Evolutionary conservation across 2,888 invertebrate species (phyloP).

Genomic region (Patella pellucida): DNA sequence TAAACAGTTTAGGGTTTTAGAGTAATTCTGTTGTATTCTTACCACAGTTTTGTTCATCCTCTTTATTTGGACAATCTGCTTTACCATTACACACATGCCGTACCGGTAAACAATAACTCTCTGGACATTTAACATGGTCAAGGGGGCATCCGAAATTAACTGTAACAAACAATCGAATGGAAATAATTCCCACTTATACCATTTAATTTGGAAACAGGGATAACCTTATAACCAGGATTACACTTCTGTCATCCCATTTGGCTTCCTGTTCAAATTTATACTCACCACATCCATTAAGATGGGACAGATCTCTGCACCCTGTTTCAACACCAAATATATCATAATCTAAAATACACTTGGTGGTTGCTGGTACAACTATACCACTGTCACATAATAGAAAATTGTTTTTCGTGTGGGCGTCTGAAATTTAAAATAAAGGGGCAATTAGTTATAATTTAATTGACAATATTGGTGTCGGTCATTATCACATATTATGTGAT

Average conservation of each 20-base stretch:
- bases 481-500: no score
- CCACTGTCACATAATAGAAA: constrained; percentile 14
- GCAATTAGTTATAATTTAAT: no score
- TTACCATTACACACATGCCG: constrained; percentile 55
- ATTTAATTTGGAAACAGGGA: no score
- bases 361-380: not conserved
- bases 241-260: no score
- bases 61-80: constrained; percentile 52
- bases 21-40: not conserved
- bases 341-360: constrained; percentile 14
- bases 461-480: no score
- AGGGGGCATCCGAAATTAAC: constrained; percentile 44
- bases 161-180: not conserved
- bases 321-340: not conserved
- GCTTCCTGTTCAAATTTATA: not conserved
- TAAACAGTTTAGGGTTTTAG: no score
- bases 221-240: no score
- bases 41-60: constrained; percentile 71
- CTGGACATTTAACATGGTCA: constrained; percentile 54
- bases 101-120: constrained; percentile 56
- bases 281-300: constrained; percentile 19
- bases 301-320: constrained; percentile 19
- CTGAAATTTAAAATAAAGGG: not conserved
- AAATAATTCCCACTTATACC: no score
- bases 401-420: not conserved